phyloP scores from a whole-genome alignment of 2,113 vertebrate genomes.

The Ploceus nigricollis region DNA sequence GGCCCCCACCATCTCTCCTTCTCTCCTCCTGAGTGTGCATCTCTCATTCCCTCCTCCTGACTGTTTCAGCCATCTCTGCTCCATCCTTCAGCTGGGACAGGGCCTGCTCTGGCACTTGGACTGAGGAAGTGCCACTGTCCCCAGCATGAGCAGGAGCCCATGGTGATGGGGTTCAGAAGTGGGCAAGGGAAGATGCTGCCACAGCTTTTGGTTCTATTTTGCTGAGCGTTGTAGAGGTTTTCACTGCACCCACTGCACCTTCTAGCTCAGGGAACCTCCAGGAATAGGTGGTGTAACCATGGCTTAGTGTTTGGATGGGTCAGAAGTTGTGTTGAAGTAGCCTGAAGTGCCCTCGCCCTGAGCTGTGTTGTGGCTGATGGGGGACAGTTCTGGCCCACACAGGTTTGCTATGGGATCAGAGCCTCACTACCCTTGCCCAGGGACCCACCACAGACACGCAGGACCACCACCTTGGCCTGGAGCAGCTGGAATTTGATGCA shows the following conservation, averaged over 20 bases:
- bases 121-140: background rate
- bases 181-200: background rate
- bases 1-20: background rate
- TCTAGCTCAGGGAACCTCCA: background rate
- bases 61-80: background rate
- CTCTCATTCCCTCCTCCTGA: background rate
- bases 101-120: background rate
- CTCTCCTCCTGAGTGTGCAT: rapidly evolving
- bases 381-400: rapidly evolving
- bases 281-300: background rate
- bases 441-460: rapidly evolving
- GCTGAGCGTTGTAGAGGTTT: background rate
- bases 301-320: background rate
- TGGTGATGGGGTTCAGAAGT: background rate
- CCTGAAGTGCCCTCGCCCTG: background rate
- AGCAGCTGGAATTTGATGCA: background rate
- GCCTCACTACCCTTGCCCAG: rapidly evolving
- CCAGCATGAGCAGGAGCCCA: rapidly evolving
- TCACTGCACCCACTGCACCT: background rate
- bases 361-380: background rate
- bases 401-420: rapidly evolving
- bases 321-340: background rate
- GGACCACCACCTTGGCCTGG: background rate
- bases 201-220: background rate
- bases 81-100: background rate